Conservation (phyloP, 2,888 invertebrate species). For the Drosophila barbarae region DNA sequence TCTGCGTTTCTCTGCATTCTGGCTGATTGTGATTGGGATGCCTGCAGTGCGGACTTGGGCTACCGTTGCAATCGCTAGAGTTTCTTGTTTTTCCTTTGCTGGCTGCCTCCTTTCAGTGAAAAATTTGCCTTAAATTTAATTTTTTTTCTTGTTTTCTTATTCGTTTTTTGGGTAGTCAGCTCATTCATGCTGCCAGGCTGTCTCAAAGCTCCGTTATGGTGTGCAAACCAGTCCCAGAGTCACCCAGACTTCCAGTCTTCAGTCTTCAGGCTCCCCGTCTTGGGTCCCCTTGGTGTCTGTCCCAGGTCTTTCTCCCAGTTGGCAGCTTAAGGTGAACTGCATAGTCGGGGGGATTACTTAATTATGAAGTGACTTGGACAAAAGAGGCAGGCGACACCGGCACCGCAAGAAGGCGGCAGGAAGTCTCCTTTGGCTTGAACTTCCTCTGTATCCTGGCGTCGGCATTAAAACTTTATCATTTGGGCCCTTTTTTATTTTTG, state of each 20-base stretch:
- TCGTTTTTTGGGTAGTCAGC: conserved; percentile 45
- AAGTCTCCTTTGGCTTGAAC: conserved; percentile 10
- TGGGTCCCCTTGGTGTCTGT: neutral
- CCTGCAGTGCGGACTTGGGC: conserved; percentile 57
- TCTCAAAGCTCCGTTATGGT: conserved; percentile 55
- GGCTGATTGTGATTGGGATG: conserved; percentile 41
- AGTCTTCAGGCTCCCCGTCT: conserved; percentile 5
- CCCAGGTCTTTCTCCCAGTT: conserved; percentile 37
- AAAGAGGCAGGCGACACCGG: conserved; percentile 4
- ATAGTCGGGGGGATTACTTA: conserved; percentile 66
- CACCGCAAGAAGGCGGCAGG: conserved; percentile 17
- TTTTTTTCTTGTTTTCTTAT: conserved; percentile 12
- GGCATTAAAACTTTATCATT: conserved; percentile 10
- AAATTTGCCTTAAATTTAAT: conserved; percentile 50
- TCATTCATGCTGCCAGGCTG: conserved; percentile 48
- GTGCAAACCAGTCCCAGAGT: conserved; percentile 53
- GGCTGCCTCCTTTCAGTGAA: conserved; percentile 19
- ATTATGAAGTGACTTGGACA: conserved; percentile 57
- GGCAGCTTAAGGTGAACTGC: conserved; percentile 62
- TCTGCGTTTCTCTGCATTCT: conserved; percentile 20
- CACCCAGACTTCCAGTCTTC: conserved; percentile 1
- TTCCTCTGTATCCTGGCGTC: conserved; percentile 12
- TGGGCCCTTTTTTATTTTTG: neutral
- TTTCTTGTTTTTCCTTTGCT: conserved; percentile 20
- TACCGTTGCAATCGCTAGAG: conserved; percentile 41